Evolutionary conservation across 2,797 vertebrate species (phyloP), one percentile per base, ranked within the genome.

Genomic region (Knipowitschia caucasica): DNA sequence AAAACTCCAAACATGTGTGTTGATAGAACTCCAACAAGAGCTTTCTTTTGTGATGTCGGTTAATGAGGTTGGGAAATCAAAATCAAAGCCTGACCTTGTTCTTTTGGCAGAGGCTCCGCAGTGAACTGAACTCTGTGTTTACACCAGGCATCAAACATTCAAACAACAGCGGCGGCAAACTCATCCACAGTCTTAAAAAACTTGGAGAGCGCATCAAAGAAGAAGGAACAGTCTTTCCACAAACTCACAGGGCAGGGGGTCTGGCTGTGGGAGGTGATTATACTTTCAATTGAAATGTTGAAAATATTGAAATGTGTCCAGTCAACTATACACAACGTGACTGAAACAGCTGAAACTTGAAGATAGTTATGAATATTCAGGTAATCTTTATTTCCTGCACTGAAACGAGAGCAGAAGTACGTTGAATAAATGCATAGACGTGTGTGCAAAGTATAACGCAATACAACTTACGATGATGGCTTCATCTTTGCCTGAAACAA

Each of bases 81-180:
- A 64, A 27, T 7, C 57, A 60, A 43, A 59, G 55, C 67, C 53
- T 73, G 72, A 76, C 69, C 67, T 58, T 55, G 31, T 81, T 79
- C 36, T 51, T 52, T 56, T 71, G 52, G 72, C 61, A 65, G 1
- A 33, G 34, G 38, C 42, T 60, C 29, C 8, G 31, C 5, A 14
- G 44, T 62, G 39, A 63, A 51, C 15, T 55, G 15, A 27, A 56
- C 62, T 39, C 62, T 62, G 27, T 45, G 29, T 50, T 31, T 7
- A 10, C 17, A 36, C 46, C 45, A 11, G 17, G 45, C 45, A 69
- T 34, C 34, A 36, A 72, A 70, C 11, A 31, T 57, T 49, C 49
- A 10, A 15, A 9, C 1, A 21, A 54, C 39, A 54, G 14, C 14
- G 36, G 36, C 40, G 63, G 69, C n/a, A n/a, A n/a, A n/a, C n/a